Conservation (phyloP, 2,888 invertebrate species). For the Drosophila merina region DNA sequence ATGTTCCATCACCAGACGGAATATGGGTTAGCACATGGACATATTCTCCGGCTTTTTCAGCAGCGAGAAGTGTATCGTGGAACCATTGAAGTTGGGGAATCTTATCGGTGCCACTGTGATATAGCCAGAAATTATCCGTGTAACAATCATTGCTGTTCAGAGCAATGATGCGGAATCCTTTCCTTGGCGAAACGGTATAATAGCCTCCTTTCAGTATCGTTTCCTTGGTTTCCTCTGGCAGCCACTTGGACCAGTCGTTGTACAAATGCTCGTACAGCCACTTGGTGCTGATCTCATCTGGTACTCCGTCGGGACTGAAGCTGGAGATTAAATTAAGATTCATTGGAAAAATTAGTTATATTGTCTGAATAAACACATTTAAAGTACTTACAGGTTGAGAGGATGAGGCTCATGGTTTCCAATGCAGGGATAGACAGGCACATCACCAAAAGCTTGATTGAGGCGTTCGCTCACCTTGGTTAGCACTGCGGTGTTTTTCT, state of each 20-base stretch:
- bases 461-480: conserved; percentile 85
- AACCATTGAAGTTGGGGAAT: conserved; percentile 92
- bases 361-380: neutral
- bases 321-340: conserved; percentile 80
- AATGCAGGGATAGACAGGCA: conserved; percentile 88
- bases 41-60: conserved; percentile 89
- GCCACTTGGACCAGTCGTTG: conserved; percentile 88
- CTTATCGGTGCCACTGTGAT: conserved; percentile 89
- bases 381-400: conserved; percentile 89
- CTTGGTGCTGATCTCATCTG: conserved; percentile 84
- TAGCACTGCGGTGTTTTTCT: conserved; percentile 87
- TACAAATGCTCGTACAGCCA: conserved; percentile 91
- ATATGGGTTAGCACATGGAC: conserved; percentile 94
- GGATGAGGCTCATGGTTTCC: conserved; percentile 95
- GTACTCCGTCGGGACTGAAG: conserved; percentile 86
- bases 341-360: neutral
- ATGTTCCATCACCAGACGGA: conserved; percentile 89
- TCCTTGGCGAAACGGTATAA: conserved; percentile 88
- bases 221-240: conserved; percentile 86
- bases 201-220: conserved; percentile 89
- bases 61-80: conserved; percentile 88
- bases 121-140: conserved; percentile 86
- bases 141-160: conserved; percentile 92
- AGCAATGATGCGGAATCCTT: conserved; percentile 90
- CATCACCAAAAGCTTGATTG: conserved; percentile 86